Percentiles rank a stretch among this genome's conserved stretches.
These are phyloP conservation scores for Apis laboriosa DNA, from an alignment of 1,140 invertebrate species.

Conservation along the genomic window DNA sequence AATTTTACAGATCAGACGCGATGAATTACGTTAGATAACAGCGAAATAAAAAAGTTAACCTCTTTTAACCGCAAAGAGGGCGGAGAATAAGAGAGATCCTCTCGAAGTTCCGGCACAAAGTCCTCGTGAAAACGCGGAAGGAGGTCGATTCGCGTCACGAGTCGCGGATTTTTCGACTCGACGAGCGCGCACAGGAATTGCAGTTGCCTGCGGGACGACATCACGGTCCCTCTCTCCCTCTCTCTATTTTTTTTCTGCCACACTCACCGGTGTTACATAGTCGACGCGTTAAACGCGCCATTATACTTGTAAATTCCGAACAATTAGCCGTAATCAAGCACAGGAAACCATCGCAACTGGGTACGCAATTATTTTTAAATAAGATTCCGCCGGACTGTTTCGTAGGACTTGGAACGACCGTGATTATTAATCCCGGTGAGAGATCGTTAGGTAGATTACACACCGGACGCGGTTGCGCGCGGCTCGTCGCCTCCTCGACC, in stretches of 20 bases:
- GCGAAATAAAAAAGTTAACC: background rate
- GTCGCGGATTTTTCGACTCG: slow-evolving; percentile 41
- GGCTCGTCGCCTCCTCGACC: slow-evolving; percentile 23
- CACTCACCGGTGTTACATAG: slow-evolving; percentile 74
- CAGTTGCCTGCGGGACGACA: slow-evolving; percentile 54
- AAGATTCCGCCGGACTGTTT: slow-evolving; percentile 72
- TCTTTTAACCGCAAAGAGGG: background rate
- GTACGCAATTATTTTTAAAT: slow-evolving; percentile 80
- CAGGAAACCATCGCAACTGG: slow-evolving; percentile 77
- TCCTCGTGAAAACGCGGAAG: slow-evolving; percentile 46
- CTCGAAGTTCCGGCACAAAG: background rate
- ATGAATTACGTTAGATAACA: too few species aligned
- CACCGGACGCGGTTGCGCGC: slow-evolving; percentile 71
- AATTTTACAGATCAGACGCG: too few species aligned
- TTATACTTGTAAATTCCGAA: slow-evolving; percentile 81
- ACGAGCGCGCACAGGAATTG: slow-evolving; percentile 40
- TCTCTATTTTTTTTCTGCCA: background rate
- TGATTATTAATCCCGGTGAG: slow-evolving; percentile 76
- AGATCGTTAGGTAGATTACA: slow-evolving; percentile 71
- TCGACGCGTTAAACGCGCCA: slow-evolving; percentile 74
- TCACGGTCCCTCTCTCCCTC: background rate
- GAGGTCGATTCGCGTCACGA: slow-evolving; percentile 25
- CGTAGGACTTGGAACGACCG: slow-evolving; percentile 68
- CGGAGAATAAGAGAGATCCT: background rate
- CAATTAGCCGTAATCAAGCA: slow-evolving; percentile 80